Base-by-base conservation (phyloP, 2,797 vertebrate genomes). In the Calcarius lapponicus region DNA sequence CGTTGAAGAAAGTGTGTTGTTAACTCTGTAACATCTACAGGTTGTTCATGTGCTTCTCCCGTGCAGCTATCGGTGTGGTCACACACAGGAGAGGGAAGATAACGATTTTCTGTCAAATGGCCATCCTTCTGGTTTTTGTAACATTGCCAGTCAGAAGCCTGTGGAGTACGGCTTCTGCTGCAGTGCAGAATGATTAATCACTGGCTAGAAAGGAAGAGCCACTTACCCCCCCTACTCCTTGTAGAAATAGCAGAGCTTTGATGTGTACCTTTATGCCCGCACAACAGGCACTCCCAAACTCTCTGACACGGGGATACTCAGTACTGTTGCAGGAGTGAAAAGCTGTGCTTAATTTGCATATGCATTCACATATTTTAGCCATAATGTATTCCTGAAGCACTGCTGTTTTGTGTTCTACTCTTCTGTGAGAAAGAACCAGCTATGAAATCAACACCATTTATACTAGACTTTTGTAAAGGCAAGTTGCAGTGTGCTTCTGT, bases 121-220 rank as follows among this genome's bases (percentile, higher is more conserved):
- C 70, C 65, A 86, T 84, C 75, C 88, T 70, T 10, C 91, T 95
- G 54, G 51, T 95, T 97, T 92, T 92, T 29, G 67, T 95, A 69
- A 57, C 31, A 6, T 54, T 92, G 70, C 61, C 71, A 80, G 86
- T 92, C 84, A 84, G 88, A 96, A 92, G 67, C 83, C 91, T 90
- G 53, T 96, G 62, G 34, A 80, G 83, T 62, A 21, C 10, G 40
- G 86, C 92, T 95, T 95, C 85, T 93, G 92, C 80, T 43, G 79
- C 90, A 85, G 74, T 93, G 66, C 81, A 85, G 91, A 89, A 85
- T 97, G 95, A 97, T 97, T 96, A 96, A 96, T 97, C 88, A 80
- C 51, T 19, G 34, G 4, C 89, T 80, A 58, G 93, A 84, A 92
- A 94, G 79, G 75, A 92, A 73, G 69, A 84, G 85, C 54, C 26